phyloP scores from a whole-genome alignment of 2,797 vertebrate genomes.

The Rhinella marina region DNA sequence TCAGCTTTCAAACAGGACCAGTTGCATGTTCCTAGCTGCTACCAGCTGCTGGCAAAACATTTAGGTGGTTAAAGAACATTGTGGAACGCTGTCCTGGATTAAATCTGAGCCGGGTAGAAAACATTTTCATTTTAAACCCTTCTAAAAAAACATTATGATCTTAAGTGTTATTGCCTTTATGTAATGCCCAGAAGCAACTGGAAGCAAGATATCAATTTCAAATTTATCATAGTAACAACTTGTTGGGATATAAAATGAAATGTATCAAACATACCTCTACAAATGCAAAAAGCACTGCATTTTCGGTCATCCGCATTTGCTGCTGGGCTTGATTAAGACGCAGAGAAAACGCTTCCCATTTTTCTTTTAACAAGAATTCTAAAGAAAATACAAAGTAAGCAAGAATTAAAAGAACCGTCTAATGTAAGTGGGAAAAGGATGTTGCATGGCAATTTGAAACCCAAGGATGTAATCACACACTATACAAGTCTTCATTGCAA shows the following conservation, averaged over 20 bases:
- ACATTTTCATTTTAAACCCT: too few relatives aligned
- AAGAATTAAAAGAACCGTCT: not conserved
- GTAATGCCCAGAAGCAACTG: not conserved
- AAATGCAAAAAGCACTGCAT: constrained; percentile 91
- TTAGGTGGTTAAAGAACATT: too few relatives aligned
- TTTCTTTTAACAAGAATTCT: constrained; percentile 80
- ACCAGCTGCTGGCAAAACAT: too few relatives aligned
- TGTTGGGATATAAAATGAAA: not conserved
- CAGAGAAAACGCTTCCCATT: constrained; percentile 88
- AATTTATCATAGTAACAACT: not conserved
- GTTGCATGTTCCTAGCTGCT: too few relatives aligned
- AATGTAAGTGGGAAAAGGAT: not conserved
- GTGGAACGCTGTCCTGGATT: too few relatives aligned
- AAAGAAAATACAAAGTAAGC: not conserved
- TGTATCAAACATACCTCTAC: constrained; percentile 85
- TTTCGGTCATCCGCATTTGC: constrained; percentile 93
- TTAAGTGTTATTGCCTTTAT: not conserved
- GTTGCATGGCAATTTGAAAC: too few relatives aligned
- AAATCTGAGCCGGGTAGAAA: too few relatives aligned
- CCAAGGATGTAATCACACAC: too few relatives aligned
- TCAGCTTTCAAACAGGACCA: too few relatives aligned
- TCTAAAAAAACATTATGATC: not conserved
- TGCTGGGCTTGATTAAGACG: constrained; percentile 90
- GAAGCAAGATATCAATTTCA: not conserved
- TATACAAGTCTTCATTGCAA: not conserved